Percentiles rank a stretch among this genome's conserved stretches.
Conservation (phyloP, 1,140 invertebrate species). For the Kradibia gibbosae region DNA sequence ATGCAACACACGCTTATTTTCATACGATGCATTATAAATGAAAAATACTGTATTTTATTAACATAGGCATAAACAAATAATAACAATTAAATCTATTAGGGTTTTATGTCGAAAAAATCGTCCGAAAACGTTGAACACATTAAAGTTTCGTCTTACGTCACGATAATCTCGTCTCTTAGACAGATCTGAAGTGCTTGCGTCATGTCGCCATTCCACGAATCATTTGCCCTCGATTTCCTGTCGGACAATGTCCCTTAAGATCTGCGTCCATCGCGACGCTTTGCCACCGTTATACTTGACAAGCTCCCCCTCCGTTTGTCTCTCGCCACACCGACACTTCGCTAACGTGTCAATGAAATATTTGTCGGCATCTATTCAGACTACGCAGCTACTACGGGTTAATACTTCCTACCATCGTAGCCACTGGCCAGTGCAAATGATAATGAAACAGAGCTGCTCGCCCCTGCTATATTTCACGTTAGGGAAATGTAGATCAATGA, state of each 20-base stretch:
- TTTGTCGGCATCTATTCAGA: conserved; percentile 21
- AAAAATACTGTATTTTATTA: no score
- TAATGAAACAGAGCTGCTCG: background rate
- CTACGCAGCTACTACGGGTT: conserved; percentile 1
- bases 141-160: conserved; percentile 4
- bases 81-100: no score
- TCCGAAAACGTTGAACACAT: background rate
- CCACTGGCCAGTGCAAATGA: background rate
- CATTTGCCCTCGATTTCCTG: conserved; percentile 54
- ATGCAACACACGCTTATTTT: no score
- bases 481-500: no score
- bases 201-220: conserved; percentile 54
- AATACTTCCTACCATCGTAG: conserved; percentile 10
- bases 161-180: conserved; percentile 43
- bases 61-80: no score
- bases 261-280: conserved; percentile 11
- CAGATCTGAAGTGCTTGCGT: conserved; percentile 41
- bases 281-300: no score
- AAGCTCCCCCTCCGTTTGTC: no score
- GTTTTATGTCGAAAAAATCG: background rate
- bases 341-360: no score
- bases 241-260: background rate
- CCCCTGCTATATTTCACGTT: background rate
- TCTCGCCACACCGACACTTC: no score
- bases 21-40: no score